These are phyloP conservation scores for Martes martes DNA, from an alignment of 2,113 vertebrate species.

Conservation along the genomic window DNA sequence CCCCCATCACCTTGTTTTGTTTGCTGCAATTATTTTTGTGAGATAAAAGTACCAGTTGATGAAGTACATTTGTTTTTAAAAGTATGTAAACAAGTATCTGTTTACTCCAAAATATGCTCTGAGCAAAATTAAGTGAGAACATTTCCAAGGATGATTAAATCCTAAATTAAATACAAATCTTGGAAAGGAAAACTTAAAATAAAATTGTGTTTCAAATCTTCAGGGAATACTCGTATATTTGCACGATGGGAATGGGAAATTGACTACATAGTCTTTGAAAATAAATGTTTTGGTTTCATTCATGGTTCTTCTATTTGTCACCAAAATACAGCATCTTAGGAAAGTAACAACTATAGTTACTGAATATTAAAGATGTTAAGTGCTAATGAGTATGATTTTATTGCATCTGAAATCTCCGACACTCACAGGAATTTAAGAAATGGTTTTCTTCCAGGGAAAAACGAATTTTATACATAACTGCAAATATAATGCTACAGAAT, in stretches of 20 bases:
- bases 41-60: background rate
- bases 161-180: conserved; percentile 28
- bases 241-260: background rate
- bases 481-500: background rate
- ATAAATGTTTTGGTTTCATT: background rate
- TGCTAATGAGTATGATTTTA: background rate
- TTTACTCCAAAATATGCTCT: background rate
- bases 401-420: background rate
- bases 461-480: background rate
- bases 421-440: background rate
- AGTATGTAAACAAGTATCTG: background rate
- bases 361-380: background rate
- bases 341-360: background rate
- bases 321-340: background rate
- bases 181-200: conserved; percentile 21
- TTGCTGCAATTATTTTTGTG: conserved; percentile 27
- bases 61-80: background rate
- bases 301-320: background rate
- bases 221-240: background rate
- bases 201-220: background rate
- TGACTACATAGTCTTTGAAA: background rate
- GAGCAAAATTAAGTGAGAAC: conserved; percentile 13
- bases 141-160: conserved; percentile 13
- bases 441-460: background rate
- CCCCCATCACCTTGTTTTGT: background rate